phyloP scores from a whole-genome alignment of 1,140 invertebrate genomes.

The Atta cephalotes region DNA sequence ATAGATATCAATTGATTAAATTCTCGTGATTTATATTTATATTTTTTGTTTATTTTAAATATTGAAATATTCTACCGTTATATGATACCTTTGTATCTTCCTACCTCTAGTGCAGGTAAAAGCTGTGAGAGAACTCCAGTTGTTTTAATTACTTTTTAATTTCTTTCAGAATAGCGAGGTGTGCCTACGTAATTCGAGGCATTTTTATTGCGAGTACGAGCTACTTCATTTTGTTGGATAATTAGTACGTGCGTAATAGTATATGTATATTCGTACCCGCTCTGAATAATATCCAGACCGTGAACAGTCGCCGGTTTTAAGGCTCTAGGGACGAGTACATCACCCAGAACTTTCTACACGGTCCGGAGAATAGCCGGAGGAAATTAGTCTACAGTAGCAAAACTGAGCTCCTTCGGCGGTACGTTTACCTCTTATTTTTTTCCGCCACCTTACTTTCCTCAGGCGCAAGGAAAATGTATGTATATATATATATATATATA shows the following conservation, averaged over 20 bases:
- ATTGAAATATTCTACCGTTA: conserved; percentile 30
- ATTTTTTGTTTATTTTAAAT: conserved; percentile 45
- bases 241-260: conserved; percentile 65
- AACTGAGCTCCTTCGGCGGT: conserved; percentile 69
- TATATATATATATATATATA: not conserved
- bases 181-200: conserved; percentile 78
- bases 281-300: conserved; percentile 72
- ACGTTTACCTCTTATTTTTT: conserved; percentile 42
- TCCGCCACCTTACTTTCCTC: conserved; percentile 27
- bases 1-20: conserved; percentile 27
- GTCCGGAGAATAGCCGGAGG: conserved; percentile 61
- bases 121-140: conserved; percentile 52
- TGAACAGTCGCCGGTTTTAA: conserved; percentile 69
- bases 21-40: conserved; percentile 52
- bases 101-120: conserved; percentile 9
- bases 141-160: conserved; percentile 84
- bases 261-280: conserved; percentile 61
- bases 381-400: conserved; percentile 81
- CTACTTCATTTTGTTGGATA: conserved; percentile 65
- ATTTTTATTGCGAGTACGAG: conserved; percentile 73
- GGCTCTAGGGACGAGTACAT: conserved; percentile 79
- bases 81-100: conserved; percentile 34
- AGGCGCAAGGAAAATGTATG: not conserved
- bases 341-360: conserved; percentile 77
- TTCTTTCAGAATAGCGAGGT: conserved; percentile 80